Conservation (phyloP, 2,797 vertebrate species). For the Pangasius macronema region DNA sequence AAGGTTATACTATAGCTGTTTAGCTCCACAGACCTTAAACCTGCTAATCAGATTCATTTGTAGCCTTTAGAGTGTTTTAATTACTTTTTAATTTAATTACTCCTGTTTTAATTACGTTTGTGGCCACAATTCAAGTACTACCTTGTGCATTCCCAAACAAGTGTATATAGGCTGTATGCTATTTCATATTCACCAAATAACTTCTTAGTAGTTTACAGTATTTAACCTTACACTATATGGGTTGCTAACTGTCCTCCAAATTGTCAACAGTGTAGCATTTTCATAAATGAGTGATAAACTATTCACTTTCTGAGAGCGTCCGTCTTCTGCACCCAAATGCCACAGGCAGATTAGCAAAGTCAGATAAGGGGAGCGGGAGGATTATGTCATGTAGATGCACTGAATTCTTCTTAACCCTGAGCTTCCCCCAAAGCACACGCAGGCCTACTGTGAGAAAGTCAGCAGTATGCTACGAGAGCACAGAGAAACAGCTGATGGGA, state of each 20-base stretch:
- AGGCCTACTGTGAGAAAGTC: slow-evolving; percentile 31
- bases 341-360: slow-evolving; percentile 23
- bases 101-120: background rate
- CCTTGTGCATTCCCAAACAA: background rate
- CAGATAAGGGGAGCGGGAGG: slow-evolving; percentile 29
- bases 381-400: slow-evolving; percentile 39
- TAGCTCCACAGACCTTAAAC: background rate
- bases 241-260: background rate
- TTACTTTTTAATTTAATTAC: background rate
- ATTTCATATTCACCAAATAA: background rate
- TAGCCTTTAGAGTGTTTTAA: background rate
- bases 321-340: slow-evolving; percentile 8
- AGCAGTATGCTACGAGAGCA: slow-evolving; percentile 1
- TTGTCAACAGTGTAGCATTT: background rate
- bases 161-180: background rate
- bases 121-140: background rate
- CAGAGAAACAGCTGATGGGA: slow-evolving; percentile 10
- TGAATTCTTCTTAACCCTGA: slow-evolving; percentile 31
- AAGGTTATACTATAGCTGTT: background rate
- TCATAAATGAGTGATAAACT: slow-evolving; percentile 12
- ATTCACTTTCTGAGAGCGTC: slow-evolving; percentile 5
- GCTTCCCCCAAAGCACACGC: slow-evolving; percentile 25
- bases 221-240: background rate
- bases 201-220: background rate
- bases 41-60: background rate